phyloP scores from a whole-genome alignment of 2,797 vertebrate species.

The Synanceia verrucosa region DNA sequence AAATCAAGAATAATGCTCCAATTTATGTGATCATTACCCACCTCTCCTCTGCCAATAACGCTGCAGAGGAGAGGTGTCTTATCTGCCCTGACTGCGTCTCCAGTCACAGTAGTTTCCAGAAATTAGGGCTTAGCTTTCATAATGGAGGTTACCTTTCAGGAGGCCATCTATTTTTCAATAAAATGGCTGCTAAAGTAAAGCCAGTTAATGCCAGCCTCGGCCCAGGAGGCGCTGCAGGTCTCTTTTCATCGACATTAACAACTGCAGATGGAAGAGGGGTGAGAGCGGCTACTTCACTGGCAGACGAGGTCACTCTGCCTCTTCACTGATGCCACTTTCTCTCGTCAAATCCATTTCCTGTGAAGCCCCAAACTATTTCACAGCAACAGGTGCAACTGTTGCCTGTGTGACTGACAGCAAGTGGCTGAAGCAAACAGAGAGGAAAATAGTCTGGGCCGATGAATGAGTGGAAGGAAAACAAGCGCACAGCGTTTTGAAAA shows the following conservation, averaged over 20 bases:
- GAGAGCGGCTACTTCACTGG: conserved; percentile 36
- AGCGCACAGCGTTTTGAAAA: background rate
- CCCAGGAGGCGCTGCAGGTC: conserved; percentile 13
- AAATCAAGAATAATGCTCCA: conserved; percentile 34
- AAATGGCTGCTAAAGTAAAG: conserved; percentile 51
- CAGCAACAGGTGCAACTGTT: conserved; percentile 64
- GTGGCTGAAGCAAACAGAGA: conserved; percentile 13
- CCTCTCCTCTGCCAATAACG: conserved; percentile 5
- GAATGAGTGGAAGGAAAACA: background rate
- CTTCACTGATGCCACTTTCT: conserved; percentile 42
- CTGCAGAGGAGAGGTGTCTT: conserved; percentile 5
- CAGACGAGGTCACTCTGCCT: conserved; percentile 48
- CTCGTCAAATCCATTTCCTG: conserved; percentile 56
- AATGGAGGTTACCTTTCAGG: conserved; percentile 48
- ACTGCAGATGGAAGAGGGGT: conserved; percentile 48
- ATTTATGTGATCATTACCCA: conserved; percentile 25
- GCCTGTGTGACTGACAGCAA: conserved; percentile 21
- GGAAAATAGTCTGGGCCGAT: background rate
- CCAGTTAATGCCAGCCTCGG: conserved; percentile 21
- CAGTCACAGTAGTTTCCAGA: conserved; percentile 15
- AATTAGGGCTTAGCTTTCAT: conserved; percentile 28
- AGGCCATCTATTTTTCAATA: conserved; percentile 47
- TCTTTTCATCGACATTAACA: conserved; percentile 52
- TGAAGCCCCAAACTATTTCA: conserved; percentile 43
- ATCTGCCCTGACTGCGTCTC: background rate